Base-by-base conservation (phyloP, 2,888 invertebrate genomes). In the Platycheirus rosarum region DNA sequence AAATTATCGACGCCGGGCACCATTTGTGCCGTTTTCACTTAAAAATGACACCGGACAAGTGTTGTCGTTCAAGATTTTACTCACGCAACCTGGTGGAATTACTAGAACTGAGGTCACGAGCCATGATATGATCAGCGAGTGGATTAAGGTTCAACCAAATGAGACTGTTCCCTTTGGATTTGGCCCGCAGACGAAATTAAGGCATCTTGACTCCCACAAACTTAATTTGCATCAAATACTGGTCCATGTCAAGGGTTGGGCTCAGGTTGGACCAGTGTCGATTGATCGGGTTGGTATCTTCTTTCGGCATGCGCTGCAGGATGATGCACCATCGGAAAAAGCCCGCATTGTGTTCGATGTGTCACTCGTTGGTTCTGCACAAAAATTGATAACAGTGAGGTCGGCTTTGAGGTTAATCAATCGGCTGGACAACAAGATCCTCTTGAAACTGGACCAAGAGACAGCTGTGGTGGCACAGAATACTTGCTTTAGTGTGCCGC, bases 211-310 rank as follows among this genome's bases (percentile, higher is more conserved):
- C 89, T 95, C 95, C 0, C 96, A 96, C 89, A 93, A 94, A 87
- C 92, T 95, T 85, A 93, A 94, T 86, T 93, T 96, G 87, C 97
- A 97, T 91, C 97, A 98, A 90, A 93, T 99, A 82, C 93, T 95
- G 42, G 95, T 98, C 40, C 93, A 95, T 65, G 95, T 99, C 18
- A 96, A 97, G 85, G 97, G 97, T 62, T 99, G 98, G 97, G 93
- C 94, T 84, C 91, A 93, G 85, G 93, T 97, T 60, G 94, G 95
- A 85, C 97, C 98, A 0, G 95, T 99, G 13, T 96, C 97, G 7
- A 96, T 99, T 0, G 99, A 99, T 91, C 95, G 96, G 89, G 98
- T 98, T 18, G 99, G 99, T 1, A 94, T 96, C 46, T 99, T 95
- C 91, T 99, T 98, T 89, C 91, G 97, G n/a, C 93, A 94, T 84